Percentiles rank a stretch among this genome's conserved stretches.
Conservation (phyloP, 1,140 invertebrate species). For the Cataglyphis hispanica region DNA sequence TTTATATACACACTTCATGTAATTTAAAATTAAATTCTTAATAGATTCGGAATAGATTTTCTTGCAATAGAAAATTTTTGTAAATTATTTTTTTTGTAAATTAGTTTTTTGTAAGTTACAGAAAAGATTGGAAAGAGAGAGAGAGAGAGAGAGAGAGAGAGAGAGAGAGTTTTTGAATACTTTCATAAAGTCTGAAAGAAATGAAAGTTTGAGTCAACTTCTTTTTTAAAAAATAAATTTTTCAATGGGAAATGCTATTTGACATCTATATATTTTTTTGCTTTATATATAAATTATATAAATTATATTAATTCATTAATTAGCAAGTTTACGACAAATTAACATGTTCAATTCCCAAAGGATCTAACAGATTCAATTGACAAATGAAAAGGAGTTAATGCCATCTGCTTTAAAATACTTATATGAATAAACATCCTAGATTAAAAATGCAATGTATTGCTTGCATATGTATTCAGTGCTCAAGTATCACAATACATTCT, state of each 20-base stretch:
- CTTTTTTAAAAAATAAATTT: not conserved
- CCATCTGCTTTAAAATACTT: not conserved
- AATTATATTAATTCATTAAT: not conserved
- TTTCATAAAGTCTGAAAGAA: not conserved
- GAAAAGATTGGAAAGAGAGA: not conserved
- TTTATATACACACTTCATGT: not conserved
- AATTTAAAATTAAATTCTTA: not conserved
- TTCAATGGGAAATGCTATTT: not conserved
- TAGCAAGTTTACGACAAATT: not conserved
- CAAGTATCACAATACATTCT: slow-evolving; percentile 24
- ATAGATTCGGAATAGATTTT: not conserved
- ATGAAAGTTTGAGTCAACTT: not conserved
- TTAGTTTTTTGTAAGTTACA: not conserved
- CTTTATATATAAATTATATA: no score
- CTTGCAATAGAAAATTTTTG: not conserved
- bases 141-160: no score
- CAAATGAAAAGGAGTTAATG: not conserved
- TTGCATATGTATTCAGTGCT: not conserved
- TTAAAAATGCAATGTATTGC: not conserved
- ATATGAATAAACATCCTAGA: slow-evolving; percentile 5
- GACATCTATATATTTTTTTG: no score
- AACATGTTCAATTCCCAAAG: not conserved
- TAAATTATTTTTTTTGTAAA: no score
- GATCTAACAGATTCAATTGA: not conserved
- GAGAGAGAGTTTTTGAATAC: no score